Conservation (phyloP, 2,888 invertebrate species). For the Stegophylla sp. region DNA sequence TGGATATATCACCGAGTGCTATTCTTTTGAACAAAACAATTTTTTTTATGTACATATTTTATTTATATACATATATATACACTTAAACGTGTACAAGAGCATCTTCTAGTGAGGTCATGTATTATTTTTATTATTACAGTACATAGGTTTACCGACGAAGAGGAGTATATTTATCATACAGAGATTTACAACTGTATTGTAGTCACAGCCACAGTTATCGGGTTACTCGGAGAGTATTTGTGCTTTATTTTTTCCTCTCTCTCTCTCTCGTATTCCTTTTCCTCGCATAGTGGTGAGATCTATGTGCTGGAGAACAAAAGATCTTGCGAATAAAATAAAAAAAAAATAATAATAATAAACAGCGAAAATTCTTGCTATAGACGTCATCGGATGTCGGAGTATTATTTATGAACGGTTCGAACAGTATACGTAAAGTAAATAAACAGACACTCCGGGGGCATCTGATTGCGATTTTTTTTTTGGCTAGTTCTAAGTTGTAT, state of each 20-base stretch:
- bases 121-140: conserved; percentile 25
- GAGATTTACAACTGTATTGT: conserved; percentile 58
- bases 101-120: conserved; percentile 39
- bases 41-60: no score
- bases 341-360: conserved; percentile 34
- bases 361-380: conserved; percentile 36
- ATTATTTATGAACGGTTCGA: conserved; percentile 46
- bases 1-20: conserved; percentile 6
- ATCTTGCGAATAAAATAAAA: no score
- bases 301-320: conserved; percentile 34
- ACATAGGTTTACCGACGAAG: conserved; percentile 4
- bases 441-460: conserved; percentile 42
- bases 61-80: no score
- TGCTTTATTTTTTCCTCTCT: conserved; percentile 27
- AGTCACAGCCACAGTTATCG: conserved; percentile 57
- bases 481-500: neutral
- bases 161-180: conserved; percentile 45
- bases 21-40: neutral
- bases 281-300: neutral
- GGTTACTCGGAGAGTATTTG: conserved; percentile 52
- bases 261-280: neutral
- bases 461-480: conserved; percentile 22
- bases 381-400: conserved; percentile 47
- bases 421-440: conserved; percentile 40
- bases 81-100: neutral